phyloP scores from a whole-genome alignment of 2,797 vertebrate species.

The Micropoecilia bifurca region DNA sequence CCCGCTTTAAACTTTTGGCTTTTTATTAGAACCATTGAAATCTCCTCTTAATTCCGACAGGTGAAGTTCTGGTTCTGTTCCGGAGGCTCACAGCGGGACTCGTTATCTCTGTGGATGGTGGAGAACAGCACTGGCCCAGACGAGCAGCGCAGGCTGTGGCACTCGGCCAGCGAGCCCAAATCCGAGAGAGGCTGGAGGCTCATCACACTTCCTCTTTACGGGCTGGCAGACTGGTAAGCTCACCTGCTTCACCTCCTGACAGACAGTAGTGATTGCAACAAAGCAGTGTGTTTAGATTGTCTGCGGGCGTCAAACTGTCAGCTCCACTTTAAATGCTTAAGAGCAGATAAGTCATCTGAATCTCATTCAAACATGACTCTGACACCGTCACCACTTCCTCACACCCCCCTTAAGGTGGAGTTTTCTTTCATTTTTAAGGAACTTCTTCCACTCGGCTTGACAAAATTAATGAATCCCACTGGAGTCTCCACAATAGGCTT shows the following conservation, averaged over 20 bases:
- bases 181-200: constrained; percentile 87
- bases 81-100: constrained; percentile 83
- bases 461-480: constrained; percentile 74
- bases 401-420: constrained; percentile 54
- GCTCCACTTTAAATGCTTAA: constrained; percentile 29
- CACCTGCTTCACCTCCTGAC: constrained; percentile 14
- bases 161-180: constrained; percentile 73
- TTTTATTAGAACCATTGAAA: constrained; percentile 1
- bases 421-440: constrained; percentile 52
- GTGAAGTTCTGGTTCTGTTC: constrained; percentile 90
- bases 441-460: constrained; percentile 38
- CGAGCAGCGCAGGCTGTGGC: constrained; percentile 85
- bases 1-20: neutral
- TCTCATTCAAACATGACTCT: constrained; percentile 20
- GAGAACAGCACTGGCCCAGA: constrained; percentile 92
- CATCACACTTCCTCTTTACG: constrained; percentile 85
- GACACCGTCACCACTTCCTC: constrained; percentile 26
- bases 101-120: constrained; percentile 86
- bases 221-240: constrained; percentile 90
- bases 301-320: constrained; percentile 23
- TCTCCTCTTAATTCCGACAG: constrained; percentile 68
- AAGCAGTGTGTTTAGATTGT: constrained; percentile 18
- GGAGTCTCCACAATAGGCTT: constrained; percentile 45
- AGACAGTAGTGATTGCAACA: constrained; percentile 17
- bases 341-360: constrained; percentile 9